Evolutionary conservation across 2,113 vertebrate species (phyloP), one percentile per base, ranked within the genome.

Genomic region (Xyliphius kryptos): DNA sequence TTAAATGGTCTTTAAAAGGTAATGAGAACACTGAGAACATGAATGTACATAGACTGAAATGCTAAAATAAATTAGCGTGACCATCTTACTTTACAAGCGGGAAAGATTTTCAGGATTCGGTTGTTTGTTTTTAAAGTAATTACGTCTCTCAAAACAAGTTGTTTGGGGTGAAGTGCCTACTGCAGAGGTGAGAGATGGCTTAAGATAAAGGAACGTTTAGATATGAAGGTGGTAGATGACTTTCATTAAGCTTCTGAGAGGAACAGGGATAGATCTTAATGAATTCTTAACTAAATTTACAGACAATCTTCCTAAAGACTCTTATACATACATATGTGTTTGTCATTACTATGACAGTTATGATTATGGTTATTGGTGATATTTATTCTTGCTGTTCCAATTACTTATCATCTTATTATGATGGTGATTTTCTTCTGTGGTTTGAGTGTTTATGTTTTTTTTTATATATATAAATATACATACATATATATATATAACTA

Each of bases 321-420:
- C 82, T 86, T 80, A 86, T 79, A 32, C 26, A 80, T 86, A 78
- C 79, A 80, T 89, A 68, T 52, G 61, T 79, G 77, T 80, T 76
- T 67, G 86, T 88, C 85, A 74, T 88, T 75, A 87, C 80, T 88
- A 85, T 85, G 80, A 86, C 85, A 83, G 82, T 67, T 72, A 84
- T 80, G 86, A 84, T 86, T 87, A 83, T 88, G 82, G 85, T 86
- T 85, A 86, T 81, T 81, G 74, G 83, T 86, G 84, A 85, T 84
- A 85, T 80, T 85, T 84, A 80, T 82, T 87, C 82, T 86, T 86
- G 80, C 85, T 83, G 82, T 85, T 89, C 86, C 86, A 81, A 86
- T 85, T 84, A 83, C 80, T 78, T 88, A 84, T 86, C 76, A 85
- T 86, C 70, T 68, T 49, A 70, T 78, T 72, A 85, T 82, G 77